phyloP scores from a whole-genome alignment of 1,140 invertebrate species.

The Calephelis virginiensis region DNA sequence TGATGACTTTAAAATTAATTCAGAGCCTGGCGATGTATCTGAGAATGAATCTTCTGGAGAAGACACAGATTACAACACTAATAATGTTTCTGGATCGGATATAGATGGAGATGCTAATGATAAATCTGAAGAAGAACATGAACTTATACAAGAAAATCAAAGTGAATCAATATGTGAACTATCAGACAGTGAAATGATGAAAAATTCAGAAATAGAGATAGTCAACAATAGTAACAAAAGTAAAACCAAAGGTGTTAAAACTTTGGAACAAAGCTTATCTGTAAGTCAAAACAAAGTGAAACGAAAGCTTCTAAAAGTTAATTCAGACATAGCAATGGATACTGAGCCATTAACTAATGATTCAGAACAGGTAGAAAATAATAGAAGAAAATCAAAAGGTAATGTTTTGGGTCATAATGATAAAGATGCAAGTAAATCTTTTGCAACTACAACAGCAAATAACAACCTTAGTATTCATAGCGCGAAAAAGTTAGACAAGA shows the following conservation, averaged over 20 bases:
- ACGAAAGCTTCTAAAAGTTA: background rate
- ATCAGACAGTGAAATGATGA: conserved; percentile 14
- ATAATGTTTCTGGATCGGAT: conserved; percentile 8
- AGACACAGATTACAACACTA: background rate
- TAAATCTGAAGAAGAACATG: conserved; percentile 25
- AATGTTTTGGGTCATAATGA: no score
- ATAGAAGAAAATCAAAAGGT: no score
- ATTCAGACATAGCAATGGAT: background rate
- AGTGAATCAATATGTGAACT: conserved; percentile 22
- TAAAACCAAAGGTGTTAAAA: background rate
- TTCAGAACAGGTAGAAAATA: background rate
- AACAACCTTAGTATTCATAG: no score
- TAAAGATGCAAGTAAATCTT: no score
- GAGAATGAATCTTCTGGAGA: conserved; percentile 9
- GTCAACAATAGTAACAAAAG: background rate
- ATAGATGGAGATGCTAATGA: background rate
- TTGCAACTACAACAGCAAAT: no score
- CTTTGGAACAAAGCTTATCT: background rate
- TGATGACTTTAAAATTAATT: conserved; percentile 29
- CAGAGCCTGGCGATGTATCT: conserved; percentile 22
- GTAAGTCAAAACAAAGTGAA: background rate
- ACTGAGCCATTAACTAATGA: background rate
- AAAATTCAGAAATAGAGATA: background rate
- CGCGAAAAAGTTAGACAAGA: conserved; percentile 31
- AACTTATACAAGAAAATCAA: conserved; percentile 23